Evolutionary conservation across 2,797 vertebrate species (phyloP).

Genomic region (Sebastes wilsoni): DNA sequence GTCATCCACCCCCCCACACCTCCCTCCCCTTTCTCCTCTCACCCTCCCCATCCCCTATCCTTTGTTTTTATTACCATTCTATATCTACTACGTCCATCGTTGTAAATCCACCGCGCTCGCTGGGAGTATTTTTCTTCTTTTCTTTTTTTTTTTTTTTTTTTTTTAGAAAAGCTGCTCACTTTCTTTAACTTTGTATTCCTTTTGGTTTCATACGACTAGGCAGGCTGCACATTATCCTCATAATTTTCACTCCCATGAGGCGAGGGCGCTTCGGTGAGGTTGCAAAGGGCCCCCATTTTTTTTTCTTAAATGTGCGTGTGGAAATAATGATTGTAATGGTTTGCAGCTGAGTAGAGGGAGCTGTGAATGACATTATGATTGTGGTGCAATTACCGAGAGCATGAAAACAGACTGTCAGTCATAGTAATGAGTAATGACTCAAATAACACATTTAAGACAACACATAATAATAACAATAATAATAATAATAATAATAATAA

Average conservation of each 20-base stretch:
- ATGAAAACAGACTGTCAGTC: conserved; percentile 81
- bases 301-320: conserved; percentile 73
- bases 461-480: conserved; percentile 42
- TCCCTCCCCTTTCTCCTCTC: not conserved
- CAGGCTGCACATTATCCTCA: conserved; percentile 70
- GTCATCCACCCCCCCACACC: conserved; percentile 29
- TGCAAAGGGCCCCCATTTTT: conserved; percentile 49
- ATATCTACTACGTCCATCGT: conserved; percentile 53
- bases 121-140: conserved; percentile 37
- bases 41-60: conserved; percentile 18
- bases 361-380: conserved; percentile 87
- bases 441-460: conserved; percentile 76
- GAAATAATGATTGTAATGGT: conserved; percentile 87
- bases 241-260: conserved; percentile 76
- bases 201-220: conserved; percentile 58
- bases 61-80: conserved; percentile 67
- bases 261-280: conserved; percentile 61
- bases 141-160: conserved; percentile 23
- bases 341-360: conserved; percentile 85
- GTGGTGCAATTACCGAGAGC: conserved; percentile 81
- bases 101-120: conserved; percentile 52
- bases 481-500: conserved; percentile 34
- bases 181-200: conserved; percentile 40
- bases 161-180: conserved; percentile 40
- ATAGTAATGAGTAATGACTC: conserved; percentile 77